Evolutionary conservation across 2,113 vertebrate genomes (phyloP).

Genomic region (Aldabrachelys gigantea): DNA sequence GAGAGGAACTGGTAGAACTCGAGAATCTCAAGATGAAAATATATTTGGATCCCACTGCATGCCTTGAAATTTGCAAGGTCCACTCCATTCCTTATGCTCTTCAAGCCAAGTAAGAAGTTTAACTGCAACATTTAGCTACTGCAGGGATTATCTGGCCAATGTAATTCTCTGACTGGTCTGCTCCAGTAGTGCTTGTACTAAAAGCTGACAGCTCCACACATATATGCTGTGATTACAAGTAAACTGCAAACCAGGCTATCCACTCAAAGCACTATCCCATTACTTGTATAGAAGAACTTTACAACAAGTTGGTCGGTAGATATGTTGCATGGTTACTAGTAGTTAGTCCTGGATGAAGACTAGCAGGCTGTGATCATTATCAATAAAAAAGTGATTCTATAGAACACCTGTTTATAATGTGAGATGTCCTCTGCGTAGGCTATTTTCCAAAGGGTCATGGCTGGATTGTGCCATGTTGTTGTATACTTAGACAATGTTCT

Average conservation of each 20-base stretch:
- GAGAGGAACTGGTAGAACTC: not conserved
- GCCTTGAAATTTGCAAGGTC: not conserved
- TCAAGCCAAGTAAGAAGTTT: not conserved
- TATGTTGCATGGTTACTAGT: not conserved
- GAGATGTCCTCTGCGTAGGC: not conserved
- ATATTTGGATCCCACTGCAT: not conserved
- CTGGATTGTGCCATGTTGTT: not conserved
- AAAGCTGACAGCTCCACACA: not conserved
- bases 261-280: not conserved
- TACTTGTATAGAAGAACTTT: not conserved
- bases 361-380: not conserved
- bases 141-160: not conserved
- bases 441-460: not conserved
- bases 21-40: not conserved
- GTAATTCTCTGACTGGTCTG: not conserved
- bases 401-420: not conserved
- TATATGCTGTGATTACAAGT: not conserved
- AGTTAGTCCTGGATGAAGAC: not conserved
- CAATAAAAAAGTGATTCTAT: not conserved
- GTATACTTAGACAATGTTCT: not conserved
- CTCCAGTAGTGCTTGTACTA: not conserved
- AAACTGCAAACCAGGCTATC: not conserved
- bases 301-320: not conserved
- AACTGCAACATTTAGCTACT: not conserved
- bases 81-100: not conserved